These are phyloP conservation scores for Thymallus thymallus DNA, from an alignment of 2,113 vertebrate genomes.

Conservation along the genomic window DNA sequence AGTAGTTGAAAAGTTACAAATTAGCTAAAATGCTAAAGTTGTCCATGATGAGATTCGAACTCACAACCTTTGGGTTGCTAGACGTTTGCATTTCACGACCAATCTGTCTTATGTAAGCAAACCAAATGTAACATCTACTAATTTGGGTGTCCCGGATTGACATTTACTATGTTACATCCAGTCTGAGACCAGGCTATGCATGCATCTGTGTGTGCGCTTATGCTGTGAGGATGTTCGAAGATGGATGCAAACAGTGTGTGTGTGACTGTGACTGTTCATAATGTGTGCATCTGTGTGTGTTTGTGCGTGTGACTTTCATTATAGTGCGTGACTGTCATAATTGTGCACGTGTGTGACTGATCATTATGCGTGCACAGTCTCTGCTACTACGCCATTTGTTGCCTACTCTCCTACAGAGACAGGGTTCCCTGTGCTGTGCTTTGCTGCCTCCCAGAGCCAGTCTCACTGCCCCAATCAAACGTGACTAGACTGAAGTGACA, in stretches of 20 bases:
- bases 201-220: not conserved
- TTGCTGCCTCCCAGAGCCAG: constrained; percentile 38
- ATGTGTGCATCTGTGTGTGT: not conserved
- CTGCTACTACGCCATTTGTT: not conserved
- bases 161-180: too few relatives aligned
- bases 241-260: constrained; percentile 1
- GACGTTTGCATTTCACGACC: too few relatives aligned
- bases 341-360: not conserved
- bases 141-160: too few relatives aligned
- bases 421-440: not conserved
- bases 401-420: not conserved
- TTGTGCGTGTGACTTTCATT: not conserved
- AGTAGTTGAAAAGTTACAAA: too few relatives aligned
- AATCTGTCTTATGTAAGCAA: too few relatives aligned
- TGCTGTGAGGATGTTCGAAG: not conserved
- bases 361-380: constrained; percentile 1
- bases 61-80: too few relatives aligned
- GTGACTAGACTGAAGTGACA: constrained; percentile 66
- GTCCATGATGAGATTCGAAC: too few relatives aligned
- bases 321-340: too few relatives aligned
- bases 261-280: too few relatives aligned
- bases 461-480: constrained; percentile 54
- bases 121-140: too few relatives aligned
- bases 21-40: too few relatives aligned
- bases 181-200: not conserved